phyloP scores from a whole-genome alignment of 2,113 vertebrate genomes.

The Bungarus multicinctus region DNA sequence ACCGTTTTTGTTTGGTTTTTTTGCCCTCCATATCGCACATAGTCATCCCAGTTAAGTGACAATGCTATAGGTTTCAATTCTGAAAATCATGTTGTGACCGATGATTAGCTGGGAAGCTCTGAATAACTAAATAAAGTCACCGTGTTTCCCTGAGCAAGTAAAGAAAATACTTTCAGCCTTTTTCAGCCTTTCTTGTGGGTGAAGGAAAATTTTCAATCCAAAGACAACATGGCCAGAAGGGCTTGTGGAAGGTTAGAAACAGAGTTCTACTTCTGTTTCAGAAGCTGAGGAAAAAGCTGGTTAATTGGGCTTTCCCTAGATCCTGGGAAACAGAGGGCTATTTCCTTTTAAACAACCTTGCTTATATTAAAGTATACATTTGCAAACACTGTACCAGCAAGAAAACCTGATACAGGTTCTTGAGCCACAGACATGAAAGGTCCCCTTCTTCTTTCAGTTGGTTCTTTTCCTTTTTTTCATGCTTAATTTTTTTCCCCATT shows the following conservation, averaged over 20 bases:
- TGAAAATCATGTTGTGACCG: slow-evolving; percentile 61
- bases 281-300: slow-evolving; percentile 23
- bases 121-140: slow-evolving; percentile 65
- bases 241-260: slow-evolving; percentile 47
- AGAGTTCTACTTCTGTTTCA: slow-evolving; percentile 55
- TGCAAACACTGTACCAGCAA: slow-evolving; percentile 6
- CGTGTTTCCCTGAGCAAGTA: slow-evolving; percentile 72
- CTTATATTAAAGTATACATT: neutral
- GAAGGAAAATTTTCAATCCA: slow-evolving; percentile 66
- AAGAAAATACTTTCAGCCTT: slow-evolving; percentile 75
- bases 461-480: neutral
- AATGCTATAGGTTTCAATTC: slow-evolving; percentile 60
- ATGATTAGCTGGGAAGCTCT: slow-evolving; percentile 59
- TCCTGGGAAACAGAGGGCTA: slow-evolving; percentile 28
- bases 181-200: slow-evolving; percentile 68
- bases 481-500: neutral
- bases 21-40: neutral
- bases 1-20: slow-evolving; percentile 40
- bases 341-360: neutral
- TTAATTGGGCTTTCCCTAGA: slow-evolving; percentile 35
- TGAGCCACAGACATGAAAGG: accelerated
- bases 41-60: slow-evolving; percentile 33
- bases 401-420: neutral
- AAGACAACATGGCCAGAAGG: slow-evolving; percentile 65
- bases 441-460: neutral